phyloP scores from a whole-genome alignment of 1,140 invertebrate genomes.

The Reticulitermes speratus region DNA sequence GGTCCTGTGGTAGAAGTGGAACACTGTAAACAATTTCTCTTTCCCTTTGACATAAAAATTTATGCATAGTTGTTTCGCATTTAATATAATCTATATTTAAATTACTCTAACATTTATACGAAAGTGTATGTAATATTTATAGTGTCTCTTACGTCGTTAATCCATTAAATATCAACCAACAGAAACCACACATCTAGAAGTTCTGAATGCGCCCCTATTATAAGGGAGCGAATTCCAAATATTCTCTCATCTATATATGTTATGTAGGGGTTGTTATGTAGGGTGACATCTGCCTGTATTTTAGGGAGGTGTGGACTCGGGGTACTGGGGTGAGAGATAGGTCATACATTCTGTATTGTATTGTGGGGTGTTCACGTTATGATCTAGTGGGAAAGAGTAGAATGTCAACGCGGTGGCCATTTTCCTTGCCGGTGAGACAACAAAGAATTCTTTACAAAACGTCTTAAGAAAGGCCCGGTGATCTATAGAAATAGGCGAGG shows the following conservation, averaged over 20 bases:
- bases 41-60: too few relatives aligned
- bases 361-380: background rate
- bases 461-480: too few relatives aligned
- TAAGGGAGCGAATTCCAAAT: slow-evolving; percentile 18
- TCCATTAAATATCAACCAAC: background rate
- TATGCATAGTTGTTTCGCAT: too few relatives aligned
- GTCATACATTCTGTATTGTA: background rate
- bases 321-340: background rate
- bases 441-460: background rate
- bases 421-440: background rate
- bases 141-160: background rate
- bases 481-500: too few relatives aligned
- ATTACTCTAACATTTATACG: too few relatives aligned
- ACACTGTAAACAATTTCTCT: too few relatives aligned
- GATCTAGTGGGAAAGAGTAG: background rate
- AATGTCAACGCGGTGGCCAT: background rate
- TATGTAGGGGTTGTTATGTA: background rate
- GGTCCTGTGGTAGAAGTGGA: too few relatives aligned
- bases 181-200: slow-evolving; percentile 10
- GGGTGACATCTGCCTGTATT: background rate
- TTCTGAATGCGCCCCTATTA: slow-evolving; percentile 10
- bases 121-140: too few relatives aligned
- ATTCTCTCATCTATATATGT: background rate
- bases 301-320: background rate
- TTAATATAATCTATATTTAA: too few relatives aligned